Conservation (phyloP, 2,888 invertebrate species). For the Caenorhabditis imperialis region DNA sequence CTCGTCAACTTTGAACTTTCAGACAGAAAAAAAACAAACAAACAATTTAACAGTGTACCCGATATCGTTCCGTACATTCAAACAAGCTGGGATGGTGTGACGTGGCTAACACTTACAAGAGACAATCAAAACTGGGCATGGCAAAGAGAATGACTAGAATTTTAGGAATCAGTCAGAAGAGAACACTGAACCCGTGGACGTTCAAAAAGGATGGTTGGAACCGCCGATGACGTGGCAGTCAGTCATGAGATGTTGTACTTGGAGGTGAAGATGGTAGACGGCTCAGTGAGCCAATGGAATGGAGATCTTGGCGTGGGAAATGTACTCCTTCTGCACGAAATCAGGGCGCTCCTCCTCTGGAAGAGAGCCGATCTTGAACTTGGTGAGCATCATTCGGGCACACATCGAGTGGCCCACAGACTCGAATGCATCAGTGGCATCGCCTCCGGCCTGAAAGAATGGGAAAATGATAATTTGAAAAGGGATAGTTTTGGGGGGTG, state of each 20-base stretch:
- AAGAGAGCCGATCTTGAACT: slow-evolving; percentile 58
- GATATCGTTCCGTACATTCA: slow-evolving; percentile 39
- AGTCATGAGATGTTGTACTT: slow-evolving; percentile 34
- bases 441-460: slow-evolving; percentile 68
- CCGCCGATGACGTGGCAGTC: slow-evolving; percentile 49
- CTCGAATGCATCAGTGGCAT: slow-evolving; percentile 73
- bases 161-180: slow-evolving; percentile 8
- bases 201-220: slow-evolving; percentile 7
- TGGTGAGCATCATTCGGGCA: slow-evolving; percentile 62
- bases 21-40: no score
- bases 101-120: slow-evolving; percentile 18
- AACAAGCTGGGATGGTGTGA: slow-evolving; percentile 35
- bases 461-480: neutral
- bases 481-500: neutral
- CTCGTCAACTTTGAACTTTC: slow-evolving; percentile 41
- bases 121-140: slow-evolving; percentile 5
- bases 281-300: slow-evolving; percentile 45
- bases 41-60: slow-evolving; percentile 46
- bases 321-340: slow-evolving; percentile 41
- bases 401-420: slow-evolving; percentile 69
- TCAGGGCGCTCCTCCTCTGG: slow-evolving; percentile 52
- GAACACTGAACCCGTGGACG: slow-evolving; percentile 31
- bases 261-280: slow-evolving; percentile 7
- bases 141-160: slow-evolving; percentile 30
- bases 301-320: slow-evolving; percentile 50